Conservation (phyloP, 1,140 invertebrate species). For the Scaptodrosophila lebanonensis region DNA sequence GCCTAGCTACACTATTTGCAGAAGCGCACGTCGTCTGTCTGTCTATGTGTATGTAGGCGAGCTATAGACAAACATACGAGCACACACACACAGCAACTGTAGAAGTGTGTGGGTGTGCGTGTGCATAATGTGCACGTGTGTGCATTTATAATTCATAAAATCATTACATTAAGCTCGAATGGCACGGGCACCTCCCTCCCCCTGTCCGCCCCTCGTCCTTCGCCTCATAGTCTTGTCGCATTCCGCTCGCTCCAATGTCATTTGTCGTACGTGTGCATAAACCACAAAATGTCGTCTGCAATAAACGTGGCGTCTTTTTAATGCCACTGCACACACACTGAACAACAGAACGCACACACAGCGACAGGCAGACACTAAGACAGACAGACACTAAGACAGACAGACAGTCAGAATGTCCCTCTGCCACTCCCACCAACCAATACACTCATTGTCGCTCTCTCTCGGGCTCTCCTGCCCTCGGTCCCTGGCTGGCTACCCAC, state of each 20-base stretch:
- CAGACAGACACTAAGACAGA: slow-evolving; percentile 1
- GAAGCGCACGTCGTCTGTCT: too few species aligned
- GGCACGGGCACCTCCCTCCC: slow-evolving; percentile 1
- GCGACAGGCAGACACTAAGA: background rate
- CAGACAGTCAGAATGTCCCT: too few species aligned
- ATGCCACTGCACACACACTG: slow-evolving; percentile 40
- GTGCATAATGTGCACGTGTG: slow-evolving; percentile 50
- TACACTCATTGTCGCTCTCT: too few species aligned
- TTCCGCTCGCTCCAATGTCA: slow-evolving; percentile 10
- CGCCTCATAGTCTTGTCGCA: slow-evolving; percentile 6
- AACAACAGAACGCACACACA: background rate
- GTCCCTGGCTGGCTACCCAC: slow-evolving; percentile 43
- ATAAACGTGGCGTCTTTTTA: slow-evolving; percentile 69
- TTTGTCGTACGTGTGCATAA: slow-evolving; percentile 66
- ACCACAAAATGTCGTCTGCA: slow-evolving; percentile 70
- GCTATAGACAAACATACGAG: too few species aligned
- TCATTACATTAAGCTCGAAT: slow-evolving; percentile 64
- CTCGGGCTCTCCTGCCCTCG: too few species aligned
- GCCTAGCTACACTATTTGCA: too few species aligned
- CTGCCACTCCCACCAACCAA: too few species aligned
- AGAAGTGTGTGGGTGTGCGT: background rate
- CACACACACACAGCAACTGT: background rate
- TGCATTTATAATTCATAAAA: slow-evolving; percentile 75
- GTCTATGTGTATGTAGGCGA: too few species aligned
- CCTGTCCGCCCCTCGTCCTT: slow-evolving; percentile 1